These are phyloP conservation scores for Forpus xanthops DNA, from an alignment of 2,797 vertebrate species.

Conservation along the genomic window DNA sequence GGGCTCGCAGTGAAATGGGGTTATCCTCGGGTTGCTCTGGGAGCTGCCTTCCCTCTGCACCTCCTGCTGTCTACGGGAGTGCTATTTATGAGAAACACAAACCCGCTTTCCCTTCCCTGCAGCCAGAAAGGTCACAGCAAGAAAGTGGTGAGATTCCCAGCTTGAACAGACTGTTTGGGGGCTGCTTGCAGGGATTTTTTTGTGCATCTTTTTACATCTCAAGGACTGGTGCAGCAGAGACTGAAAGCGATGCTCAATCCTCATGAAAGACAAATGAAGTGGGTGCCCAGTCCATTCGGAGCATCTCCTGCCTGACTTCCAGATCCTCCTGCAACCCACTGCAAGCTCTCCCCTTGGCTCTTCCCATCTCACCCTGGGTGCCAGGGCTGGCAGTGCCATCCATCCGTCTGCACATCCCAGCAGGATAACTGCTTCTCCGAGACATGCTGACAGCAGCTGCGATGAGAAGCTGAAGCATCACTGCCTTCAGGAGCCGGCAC, in stretches of 20 bases:
- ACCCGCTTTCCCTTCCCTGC: neutral
- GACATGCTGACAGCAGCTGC: neutral
- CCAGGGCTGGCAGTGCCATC: neutral
- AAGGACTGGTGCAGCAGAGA: neutral
- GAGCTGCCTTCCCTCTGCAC: neutral
- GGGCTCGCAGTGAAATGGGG: fast-evolving
- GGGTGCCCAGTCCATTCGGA: neutral
- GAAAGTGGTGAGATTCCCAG: neutral
- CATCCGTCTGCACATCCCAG: neutral
- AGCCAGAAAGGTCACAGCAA: neutral
- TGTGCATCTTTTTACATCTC: neutral
- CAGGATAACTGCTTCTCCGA: neutral
- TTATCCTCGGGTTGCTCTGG: neutral
- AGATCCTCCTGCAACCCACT: neutral
- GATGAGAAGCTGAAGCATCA: neutral
- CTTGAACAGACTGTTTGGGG: slow-evolving; percentile 41
- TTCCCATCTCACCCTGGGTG: fast-evolving
- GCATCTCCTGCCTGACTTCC: neutral
- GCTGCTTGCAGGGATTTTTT: neutral
- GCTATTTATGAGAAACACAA: neutral
- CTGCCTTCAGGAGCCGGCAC: neutral
- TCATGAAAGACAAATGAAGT: neutral
- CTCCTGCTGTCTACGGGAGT: neutral
- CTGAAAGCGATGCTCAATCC: fast-evolving
- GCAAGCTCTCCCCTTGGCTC: neutral